phyloP scores from a whole-genome alignment of 2,797 vertebrate species.

The Pseudopleuronectes americanus region DNA sequence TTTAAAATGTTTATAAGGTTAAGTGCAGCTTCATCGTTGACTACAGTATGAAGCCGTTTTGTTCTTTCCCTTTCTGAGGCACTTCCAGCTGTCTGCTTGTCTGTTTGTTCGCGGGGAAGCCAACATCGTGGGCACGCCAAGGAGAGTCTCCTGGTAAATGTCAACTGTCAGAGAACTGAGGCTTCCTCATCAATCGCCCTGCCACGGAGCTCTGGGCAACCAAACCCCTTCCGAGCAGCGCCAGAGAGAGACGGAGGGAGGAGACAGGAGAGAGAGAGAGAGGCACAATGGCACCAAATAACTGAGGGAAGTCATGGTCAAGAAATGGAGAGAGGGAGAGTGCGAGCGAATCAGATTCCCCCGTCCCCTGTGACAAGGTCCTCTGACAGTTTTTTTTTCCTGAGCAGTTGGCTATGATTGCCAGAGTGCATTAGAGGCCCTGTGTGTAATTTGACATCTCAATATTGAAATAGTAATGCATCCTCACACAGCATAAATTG shows the following conservation, averaged over 20 bases:
- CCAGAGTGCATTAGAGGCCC: conserved; percentile 80
- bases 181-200: conserved; percentile 84
- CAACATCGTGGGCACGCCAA: conserved; percentile 87
- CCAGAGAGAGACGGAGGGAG: neutral
- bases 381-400: conserved; percentile 68
- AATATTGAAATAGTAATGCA: conserved; percentile 83
- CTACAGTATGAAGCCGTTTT: conserved; percentile 3
- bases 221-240: conserved; percentile 61
- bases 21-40: conserved; percentile 11
- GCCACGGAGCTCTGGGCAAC: conserved; percentile 77
- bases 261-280: neutral
- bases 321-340: conserved; percentile 33
- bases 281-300: conserved; percentile 47
- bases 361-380: conserved; percentile 72
- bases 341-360: conserved; percentile 72
- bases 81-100: conserved; percentile 68
- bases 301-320: conserved; percentile 65
- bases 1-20: neutral
- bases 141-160: conserved; percentile 88
- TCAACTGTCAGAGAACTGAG: conserved; percentile 88
- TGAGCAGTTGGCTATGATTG: conserved; percentile 75
- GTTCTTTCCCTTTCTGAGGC: conserved; percentile 34
- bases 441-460: conserved; percentile 83
- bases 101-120: conserved; percentile 79
- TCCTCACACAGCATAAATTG: conserved; percentile 78